Evolutionary conservation across 2,888 invertebrate genomes (phyloP), one percentile per base, ranked within the genome.

Genomic region (Drosophila yooni): DNA sequence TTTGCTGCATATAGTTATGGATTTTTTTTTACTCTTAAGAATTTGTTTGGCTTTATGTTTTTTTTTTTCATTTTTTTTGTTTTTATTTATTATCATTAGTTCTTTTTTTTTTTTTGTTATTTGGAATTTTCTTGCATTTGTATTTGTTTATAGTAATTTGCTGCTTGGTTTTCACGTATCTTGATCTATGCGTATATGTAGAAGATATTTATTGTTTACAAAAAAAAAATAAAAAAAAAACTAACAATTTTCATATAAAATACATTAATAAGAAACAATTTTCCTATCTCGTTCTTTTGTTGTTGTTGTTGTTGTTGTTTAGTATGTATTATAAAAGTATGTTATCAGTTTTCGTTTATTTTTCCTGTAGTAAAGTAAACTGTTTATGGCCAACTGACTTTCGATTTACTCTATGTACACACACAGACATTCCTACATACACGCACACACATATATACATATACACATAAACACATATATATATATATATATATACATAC

Each of bases 361-460:
- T 70, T 70, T 71, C 58, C 79, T 63, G 59, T 79, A 82, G 71
- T 83, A 74, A 77, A 83, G 78, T 81, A 81, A 81, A 72, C 73
- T 46, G 61, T 66, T 70, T 75, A 76, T 80, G 80, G 76, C 76
- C 70, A 76, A 76, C 62, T 54, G 69, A 69, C 57, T 63, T 69
- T 69, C 56, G 60, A 63, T 59, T 51, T 33, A 31, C 52, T 48
- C 38, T 46, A 53, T 38, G 40, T 29, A 66, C 40, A 65, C 40
- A 65, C 46, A 68, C 57, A 53, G 27, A 61, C 54, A 66, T 21
- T 54, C 29, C 25, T 48, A 43, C 43, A 48, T 33, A 68, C 40
- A 65, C 27, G 54, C 29, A 40, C n/a, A 65, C 18, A 40, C n/a
- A 29, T 29, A 51, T 13, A 38, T 33, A 54, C 5, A 70, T 18